phyloP scores from a whole-genome alignment of 2,113 vertebrate species.

The Oncorhynchus mykiss region DNA sequence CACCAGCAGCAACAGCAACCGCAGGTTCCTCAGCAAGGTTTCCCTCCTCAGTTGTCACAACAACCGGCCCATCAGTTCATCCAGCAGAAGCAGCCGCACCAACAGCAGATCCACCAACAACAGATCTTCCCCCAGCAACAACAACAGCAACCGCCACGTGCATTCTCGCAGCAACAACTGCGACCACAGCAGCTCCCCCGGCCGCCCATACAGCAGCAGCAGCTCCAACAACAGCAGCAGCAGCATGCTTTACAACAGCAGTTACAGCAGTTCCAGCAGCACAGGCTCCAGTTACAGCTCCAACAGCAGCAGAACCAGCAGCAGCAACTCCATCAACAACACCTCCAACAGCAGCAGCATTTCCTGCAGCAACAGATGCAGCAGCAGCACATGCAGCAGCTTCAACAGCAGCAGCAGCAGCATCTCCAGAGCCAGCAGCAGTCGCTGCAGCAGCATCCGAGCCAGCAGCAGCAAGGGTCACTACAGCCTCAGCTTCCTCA shows the following conservation, averaged over 20 bases:
- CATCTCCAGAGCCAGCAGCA: constrained; percentile 76
- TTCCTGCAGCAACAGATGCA: constrained; percentile 75
- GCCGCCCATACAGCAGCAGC: constrained; percentile 61
- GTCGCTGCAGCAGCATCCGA: constrained; percentile 74
- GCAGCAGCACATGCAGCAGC: constrained; percentile 72
- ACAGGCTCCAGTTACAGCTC: constrained; percentile 71
- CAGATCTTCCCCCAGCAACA: constrained; percentile 56
- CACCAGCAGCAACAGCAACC: constrained; percentile 75
- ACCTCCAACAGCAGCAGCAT: constrained; percentile 72
- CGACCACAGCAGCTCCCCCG: constrained; percentile 68
- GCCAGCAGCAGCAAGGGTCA: constrained; percentile 52
- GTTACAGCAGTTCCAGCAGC: constrained; percentile 73
- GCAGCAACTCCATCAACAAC: constrained; percentile 54
- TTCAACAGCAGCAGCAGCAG: constrained; percentile 66
- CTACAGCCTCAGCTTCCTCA: constrained; percentile 68
- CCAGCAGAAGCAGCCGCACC: constrained; percentile 68
- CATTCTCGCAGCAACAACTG: constrained; percentile 62
- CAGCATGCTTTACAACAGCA: constrained; percentile 75
- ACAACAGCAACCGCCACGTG: constrained; percentile 65
- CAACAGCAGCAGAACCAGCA: constrained; percentile 72
- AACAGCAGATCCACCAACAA: constrained; percentile 74
- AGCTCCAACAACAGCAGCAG: constrained; percentile 80
- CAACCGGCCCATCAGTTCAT: constrained; percentile 69
- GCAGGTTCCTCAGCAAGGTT: constrained; percentile 68
- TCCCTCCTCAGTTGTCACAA: constrained; percentile 70